Evolutionary conservation across 2,113 vertebrate species (phyloP), one percentile per base, ranked within the genome.

Genomic region (Indicator indicator): DNA sequence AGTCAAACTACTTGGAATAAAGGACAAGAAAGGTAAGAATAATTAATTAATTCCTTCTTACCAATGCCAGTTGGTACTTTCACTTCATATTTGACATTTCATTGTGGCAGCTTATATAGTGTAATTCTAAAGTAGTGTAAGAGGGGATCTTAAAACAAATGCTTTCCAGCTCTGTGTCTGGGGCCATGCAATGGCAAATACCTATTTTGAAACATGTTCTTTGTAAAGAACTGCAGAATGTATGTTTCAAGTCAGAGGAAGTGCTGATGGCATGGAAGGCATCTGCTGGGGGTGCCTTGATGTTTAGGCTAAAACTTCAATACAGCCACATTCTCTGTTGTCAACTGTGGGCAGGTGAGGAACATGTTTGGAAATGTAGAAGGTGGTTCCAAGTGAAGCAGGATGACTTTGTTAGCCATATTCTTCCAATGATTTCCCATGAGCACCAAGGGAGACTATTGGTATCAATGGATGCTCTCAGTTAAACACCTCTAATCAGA

Each of bases 331-430:
- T 70, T 76, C 18, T 74, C 27, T 73, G 18, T 28, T 21, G 2
- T 8, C 18, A 52, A 23, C 36, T 70, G 46, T 73, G 52, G 9
- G 5, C 15, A 71, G 21, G 36, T 75, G 19, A 60, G 50, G 27
- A 73, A 67, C 11, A 23, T n/a, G 59, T 2, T 63, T 89, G 74
- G 63, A 72, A 75, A 40, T 16, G 14, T 30, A 86, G 46, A n/a
- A 42, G 28, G 30, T 44, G 27, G 23, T 54, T 9, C 46, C 46
- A 50, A 63, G 55, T 52, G 65, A 46, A 74, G 80, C 69, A 78
- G 2, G 4, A 19, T 26, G 70, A 40, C 36, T 71, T 55, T 50
- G 16, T 42, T 0, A 0, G 24, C 52, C 23, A 20, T 54, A 0
- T 52, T 84, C 38, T 71, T 78, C 16, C 28, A 56, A 12, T 19